Base-by-base conservation (phyloP, 1,140 invertebrate species). In the Papilio dardanus region DNA sequence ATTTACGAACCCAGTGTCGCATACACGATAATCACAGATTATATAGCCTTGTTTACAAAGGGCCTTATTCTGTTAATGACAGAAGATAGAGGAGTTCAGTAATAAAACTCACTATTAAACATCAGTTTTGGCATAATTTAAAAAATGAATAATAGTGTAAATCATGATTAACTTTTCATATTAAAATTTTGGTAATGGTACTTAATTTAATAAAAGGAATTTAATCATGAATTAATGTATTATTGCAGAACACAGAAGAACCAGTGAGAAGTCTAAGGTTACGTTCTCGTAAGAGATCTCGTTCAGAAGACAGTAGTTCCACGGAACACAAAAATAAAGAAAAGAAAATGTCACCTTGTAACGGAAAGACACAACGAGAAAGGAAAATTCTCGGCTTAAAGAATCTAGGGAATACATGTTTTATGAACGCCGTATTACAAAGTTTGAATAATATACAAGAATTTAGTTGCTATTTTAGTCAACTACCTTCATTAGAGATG, bases 401-500 rank as follows among this genome's bases (percentile, higher is more conserved):
- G 83, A 98, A 98, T 94, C 94, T 97, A 87, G 97, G 97, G 77
- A 98, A 98, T 86, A 98, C 97, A 76, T 98, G 97, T 91, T 98
- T 98, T 90, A 98, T 98, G 97, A 98, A 97, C 93, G 96, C 97
- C 74, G 97, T 98, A 58, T 93, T 98, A 74, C 97, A 98, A 86
- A 97, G 96, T 79, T 94, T 98, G 83, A 97, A 97, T 88, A 97
- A 97, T 92, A 97, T 98, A 86, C 96, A 97, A 86, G 96, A 97
- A 84, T 98, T 98, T 91, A 97, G 96, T 91, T 96, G 95, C 78
- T 97, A 97, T 87, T 96, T 97, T 78, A 97, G 96, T 88, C 95
- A 96, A 82, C 93, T 97, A 83, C 96, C 97, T 5, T 96, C 96
- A 19, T 90, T 97, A 71, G 96, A 97, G 83, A 90, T 93, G 50